Percentiles rank a stretch among this genome's conserved stretches.
Conservation (phyloP, 2,888 invertebrate genomes). For the Netelia melanura region DNA sequence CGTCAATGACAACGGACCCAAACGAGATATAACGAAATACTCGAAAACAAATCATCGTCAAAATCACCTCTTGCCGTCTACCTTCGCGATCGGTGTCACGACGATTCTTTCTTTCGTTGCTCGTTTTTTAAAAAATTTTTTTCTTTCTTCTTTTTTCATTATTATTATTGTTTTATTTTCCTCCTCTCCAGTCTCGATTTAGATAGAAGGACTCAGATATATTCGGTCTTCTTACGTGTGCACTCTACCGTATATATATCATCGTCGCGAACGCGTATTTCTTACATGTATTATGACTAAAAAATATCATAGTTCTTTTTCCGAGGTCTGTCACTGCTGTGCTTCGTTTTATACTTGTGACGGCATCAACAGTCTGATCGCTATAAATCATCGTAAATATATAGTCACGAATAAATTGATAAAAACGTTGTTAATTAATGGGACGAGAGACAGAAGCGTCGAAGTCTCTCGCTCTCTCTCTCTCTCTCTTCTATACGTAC, state of each 20-base stretch:
- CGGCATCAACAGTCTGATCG: conserved; percentile 23
- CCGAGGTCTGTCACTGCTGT: background rate
- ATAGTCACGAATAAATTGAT: conserved; percentile 40
- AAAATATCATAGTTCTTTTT: background rate
- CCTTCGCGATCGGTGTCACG: conserved; percentile 34
- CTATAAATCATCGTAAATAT: conserved; percentile 47
- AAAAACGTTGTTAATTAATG: conserved; percentile 64
- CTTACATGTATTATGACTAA: conserved; percentile 5
- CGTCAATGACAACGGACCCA: conserved; percentile 53
- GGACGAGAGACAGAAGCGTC: conserved; percentile 9
- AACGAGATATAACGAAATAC: conserved; percentile 46
- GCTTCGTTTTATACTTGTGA: conserved; percentile 15
- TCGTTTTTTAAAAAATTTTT: too few relatives aligned
- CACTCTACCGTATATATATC: background rate
- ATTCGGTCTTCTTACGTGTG: background rate
- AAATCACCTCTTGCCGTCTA: conserved; percentile 42
- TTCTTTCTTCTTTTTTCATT: background rate
- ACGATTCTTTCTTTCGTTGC: conserved; percentile 20
- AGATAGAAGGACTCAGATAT: conserved; percentile 34
- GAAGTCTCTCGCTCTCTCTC: too few relatives aligned
- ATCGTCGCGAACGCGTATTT: conserved; percentile 2
- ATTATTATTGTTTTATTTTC: background rate
- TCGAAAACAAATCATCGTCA: conserved; percentile 50
- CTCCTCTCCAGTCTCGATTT: conserved; percentile 23
- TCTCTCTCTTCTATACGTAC: conserved; percentile 1